Percentiles rank a stretch among this genome's conserved stretches.
Evolutionary conservation across 2,888 invertebrate species (phyloP).

Genomic region (Escarpia spicata): DNA sequence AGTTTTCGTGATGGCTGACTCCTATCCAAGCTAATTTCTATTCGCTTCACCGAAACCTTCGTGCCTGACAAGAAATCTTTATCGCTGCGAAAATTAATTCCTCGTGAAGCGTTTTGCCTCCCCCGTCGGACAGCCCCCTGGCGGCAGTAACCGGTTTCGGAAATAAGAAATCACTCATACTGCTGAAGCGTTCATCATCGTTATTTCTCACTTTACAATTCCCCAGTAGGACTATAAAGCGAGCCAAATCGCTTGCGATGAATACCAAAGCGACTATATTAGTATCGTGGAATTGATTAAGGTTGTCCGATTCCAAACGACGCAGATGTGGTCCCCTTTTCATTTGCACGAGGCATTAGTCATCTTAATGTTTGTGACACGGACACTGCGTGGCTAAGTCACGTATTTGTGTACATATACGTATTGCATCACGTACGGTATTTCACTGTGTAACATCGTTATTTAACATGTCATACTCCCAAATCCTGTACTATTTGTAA

Average conservation of each 20-base stretch:
- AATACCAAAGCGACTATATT: slow-evolving; percentile 12
- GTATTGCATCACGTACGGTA: no score
- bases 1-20: neutral
- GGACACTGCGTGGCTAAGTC: neutral
- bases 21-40: neutral
- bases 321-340: neutral
- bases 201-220: slow-evolving; percentile 3
- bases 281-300: neutral
- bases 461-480: no score
- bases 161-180: slow-evolving; percentile 10
- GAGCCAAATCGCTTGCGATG: neutral
- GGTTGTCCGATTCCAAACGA: neutral
- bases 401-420: neutral
- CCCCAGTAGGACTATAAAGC: slow-evolving; percentile 13
- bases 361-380: neutral
- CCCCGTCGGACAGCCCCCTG: neutral
- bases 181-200: neutral
- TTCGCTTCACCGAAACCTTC: neutral
- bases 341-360: neutral
- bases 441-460: no score
- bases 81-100: neutral
- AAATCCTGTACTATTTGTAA: no score
- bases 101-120: neutral
- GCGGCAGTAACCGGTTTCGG: neutral
- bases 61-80: neutral